Conservation (phyloP, 2,113 vertebrate genomes). For the Charadrius vociferus region DNA sequence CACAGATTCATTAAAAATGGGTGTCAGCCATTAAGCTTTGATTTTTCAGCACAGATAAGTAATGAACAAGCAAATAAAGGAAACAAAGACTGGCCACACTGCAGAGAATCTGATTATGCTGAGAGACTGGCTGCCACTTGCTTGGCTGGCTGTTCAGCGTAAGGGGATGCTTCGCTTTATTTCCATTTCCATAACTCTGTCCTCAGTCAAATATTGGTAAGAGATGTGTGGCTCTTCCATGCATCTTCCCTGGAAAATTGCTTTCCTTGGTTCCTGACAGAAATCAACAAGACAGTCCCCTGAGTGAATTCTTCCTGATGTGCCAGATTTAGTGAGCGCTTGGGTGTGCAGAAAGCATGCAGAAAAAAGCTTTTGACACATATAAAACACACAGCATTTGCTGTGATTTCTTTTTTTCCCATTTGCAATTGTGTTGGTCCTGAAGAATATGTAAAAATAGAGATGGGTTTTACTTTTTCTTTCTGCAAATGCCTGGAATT, state of each 20-base stretch:
- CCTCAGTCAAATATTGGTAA: neutral
- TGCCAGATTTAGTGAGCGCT: neutral
- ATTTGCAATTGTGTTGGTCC: neutral
- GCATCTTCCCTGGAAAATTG: neutral
- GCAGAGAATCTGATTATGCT: neutral
- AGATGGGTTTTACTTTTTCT: neutral
- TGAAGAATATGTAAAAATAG: neutral
- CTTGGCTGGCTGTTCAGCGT: neutral
- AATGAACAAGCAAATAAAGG: neutral
- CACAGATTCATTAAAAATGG: neutral
- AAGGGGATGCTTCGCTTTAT: neutral
- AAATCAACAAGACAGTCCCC: neutral
- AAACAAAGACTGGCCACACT: conserved; percentile 10
- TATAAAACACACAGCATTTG: neutral
- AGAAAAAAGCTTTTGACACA: neutral
- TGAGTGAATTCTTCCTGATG: neutral
- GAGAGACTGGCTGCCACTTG: neutral
- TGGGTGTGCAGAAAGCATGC: neutral
- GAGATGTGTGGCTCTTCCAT: neutral
- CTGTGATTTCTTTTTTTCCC: neutral
- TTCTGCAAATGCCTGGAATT: neutral
- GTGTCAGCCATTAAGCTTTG: neutral
- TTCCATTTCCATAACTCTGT: neutral
- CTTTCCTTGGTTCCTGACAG: neutral
- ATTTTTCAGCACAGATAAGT: conserved; percentile 14